Evolutionary conservation across 2,113 vertebrate genomes (phyloP).

Genomic region (Okapia johnstoni): DNA sequence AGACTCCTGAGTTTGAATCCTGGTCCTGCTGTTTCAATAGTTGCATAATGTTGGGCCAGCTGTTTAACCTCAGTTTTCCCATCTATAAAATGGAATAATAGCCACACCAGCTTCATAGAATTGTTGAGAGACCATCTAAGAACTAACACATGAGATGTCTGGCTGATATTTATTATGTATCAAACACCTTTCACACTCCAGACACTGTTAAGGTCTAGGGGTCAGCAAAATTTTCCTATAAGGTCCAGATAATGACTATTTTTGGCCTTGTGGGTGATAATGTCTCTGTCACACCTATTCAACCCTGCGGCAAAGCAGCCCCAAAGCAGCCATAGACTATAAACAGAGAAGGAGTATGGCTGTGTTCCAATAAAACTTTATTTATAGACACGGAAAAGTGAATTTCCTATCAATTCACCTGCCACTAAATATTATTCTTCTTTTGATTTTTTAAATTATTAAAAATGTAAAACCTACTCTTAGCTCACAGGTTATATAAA

Average conservation of each 20-base stretch:
- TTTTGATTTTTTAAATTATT: not conserved
- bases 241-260: not conserved
- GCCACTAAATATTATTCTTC: not conserved
- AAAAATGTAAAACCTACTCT: not conserved
- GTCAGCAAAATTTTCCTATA: not conserved
- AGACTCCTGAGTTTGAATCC: not conserved
- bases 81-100: not conserved
- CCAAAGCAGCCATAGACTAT: not conserved
- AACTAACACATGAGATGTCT: not conserved
- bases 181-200: not conserved
- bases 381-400: not conserved
- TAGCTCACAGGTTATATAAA: not conserved
- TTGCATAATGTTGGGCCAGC: not conserved
- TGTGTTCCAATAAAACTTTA: not conserved
- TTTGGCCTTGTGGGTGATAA: not conserved
- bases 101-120: rapidly evolving
- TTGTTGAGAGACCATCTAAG: too few relatives aligned
- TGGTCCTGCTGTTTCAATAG: not conserved
- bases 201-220: not conserved
- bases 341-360: not conserved
- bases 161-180: not conserved
- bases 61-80: not conserved
- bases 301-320: not conserved
- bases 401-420: not conserved
- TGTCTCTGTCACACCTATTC: not conserved